phyloP scores from a whole-genome alignment of 2,797 vertebrate species.

The Coracias cyanogaster region DNA sequence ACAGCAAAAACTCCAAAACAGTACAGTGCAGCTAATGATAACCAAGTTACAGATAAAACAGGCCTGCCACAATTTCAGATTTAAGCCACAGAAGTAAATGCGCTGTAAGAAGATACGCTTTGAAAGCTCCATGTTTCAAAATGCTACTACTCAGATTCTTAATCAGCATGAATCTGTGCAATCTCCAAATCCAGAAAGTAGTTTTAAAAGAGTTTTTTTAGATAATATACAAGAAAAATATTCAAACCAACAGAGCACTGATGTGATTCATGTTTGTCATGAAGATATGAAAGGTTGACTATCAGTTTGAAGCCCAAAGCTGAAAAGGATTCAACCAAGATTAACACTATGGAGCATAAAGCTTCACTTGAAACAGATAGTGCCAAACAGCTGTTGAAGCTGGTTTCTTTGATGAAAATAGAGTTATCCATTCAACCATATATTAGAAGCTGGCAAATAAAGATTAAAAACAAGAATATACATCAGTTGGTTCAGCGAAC shows the following conservation, averaged over 20 bases:
- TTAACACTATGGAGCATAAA: background rate
- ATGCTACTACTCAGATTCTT: background rate
- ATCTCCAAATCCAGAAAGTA: background rate
- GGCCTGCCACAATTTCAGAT: background rate
- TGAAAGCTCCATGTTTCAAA: background rate
- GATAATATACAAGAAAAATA: background rate
- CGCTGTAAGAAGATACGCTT: background rate
- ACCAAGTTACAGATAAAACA: background rate
- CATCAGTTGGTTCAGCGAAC: background rate
- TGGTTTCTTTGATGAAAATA: background rate
- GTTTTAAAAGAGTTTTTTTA: background rate
- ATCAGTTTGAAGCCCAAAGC: background rate
- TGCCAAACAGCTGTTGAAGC: background rate
- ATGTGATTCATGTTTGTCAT: background rate
- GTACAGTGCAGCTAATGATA: background rate
- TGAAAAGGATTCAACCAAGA: constrained; percentile 1
- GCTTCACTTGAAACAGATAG: background rate
- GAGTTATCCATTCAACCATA: background rate
- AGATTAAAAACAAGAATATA: background rate
- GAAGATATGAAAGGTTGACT: background rate
- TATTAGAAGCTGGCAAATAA: background rate
- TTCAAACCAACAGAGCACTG: background rate
- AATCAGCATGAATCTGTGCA: background rate
- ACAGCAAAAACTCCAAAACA: background rate
- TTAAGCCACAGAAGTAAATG: background rate